Conservation (phyloP, 2,113 vertebrate genomes). For the Aptenodytes forsteri region DNA sequence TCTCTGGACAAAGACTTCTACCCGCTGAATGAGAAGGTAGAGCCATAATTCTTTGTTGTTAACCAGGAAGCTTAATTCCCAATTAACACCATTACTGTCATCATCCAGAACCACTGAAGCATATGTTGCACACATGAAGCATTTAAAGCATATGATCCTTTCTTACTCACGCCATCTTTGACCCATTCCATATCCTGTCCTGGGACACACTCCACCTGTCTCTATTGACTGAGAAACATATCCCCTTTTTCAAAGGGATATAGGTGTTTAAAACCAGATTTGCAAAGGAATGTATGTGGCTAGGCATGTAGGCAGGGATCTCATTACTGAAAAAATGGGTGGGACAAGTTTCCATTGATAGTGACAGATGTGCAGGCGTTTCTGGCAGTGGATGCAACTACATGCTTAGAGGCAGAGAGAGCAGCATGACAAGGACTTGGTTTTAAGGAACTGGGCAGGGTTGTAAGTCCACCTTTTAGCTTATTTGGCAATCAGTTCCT, state of each 20-base stretch:
- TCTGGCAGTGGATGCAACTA: not conserved
- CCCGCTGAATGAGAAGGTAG: conserved; percentile 70
- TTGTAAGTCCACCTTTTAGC: not conserved
- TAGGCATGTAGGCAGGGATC: not conserved
- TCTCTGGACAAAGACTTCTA: conserved; percentile 72
- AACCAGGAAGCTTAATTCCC: not conserved
- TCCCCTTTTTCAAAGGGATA: not conserved
- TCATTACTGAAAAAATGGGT: not conserved
- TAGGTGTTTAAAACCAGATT: not conserved
- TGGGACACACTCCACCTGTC: not conserved
- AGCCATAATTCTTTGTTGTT: not conserved
- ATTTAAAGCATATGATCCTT: not conserved
- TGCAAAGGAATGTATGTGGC: not conserved
- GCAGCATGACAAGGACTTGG: not conserved
- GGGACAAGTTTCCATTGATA: not conserved
- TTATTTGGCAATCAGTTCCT: not conserved
- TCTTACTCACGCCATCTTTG: not conserved
- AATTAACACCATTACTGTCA: not conserved
- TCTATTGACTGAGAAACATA: not conserved
- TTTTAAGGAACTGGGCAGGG: not conserved
- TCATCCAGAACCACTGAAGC: not conserved
- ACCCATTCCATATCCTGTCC: not conserved
- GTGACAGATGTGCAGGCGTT: not conserved
- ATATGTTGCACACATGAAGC: no score
- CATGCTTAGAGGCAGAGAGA: not conserved